Base-by-base conservation (phyloP, 2,888 invertebrate genomes). In the Acronicta psi region DNA sequence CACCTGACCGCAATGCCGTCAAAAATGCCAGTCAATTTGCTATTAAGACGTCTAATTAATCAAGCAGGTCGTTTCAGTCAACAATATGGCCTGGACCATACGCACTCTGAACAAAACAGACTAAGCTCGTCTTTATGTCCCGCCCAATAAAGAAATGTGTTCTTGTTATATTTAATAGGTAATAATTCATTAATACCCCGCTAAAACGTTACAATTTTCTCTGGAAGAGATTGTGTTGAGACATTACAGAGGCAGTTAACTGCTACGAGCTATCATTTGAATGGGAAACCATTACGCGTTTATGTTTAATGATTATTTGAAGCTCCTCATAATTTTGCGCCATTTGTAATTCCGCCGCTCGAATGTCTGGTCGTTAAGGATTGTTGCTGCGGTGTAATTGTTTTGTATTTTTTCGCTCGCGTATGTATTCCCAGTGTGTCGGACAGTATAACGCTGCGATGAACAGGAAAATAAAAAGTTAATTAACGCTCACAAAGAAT, bases 251-350 rank as follows among this genome's bases (percentile, higher is more conserved):
- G 86, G 88, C 86, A 87, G 85, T 92, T 91, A 91, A 91, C 88
- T 88, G 88, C 80, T 83, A 87, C 80, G 88, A 87, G 89, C 91
- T 83, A 91, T 92, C 90, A 90, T 88, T 89, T 84, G 84, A 87
- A 92, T 89, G 89, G 89, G 90, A 87, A 89, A 88, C 90, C 90
- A 88, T 92, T 92, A 88, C 84, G 84, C 87, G 88, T 91, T 93
- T 91, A 91, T 90, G 89, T 91, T 90, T 92, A 91, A 92, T 91
- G 90, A 88, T 92, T 90, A 90, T 92, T 92, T 90, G 87, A 89
- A 91, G 87, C 87, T 85, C 79, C 86, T 87, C 88, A 88, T 92
- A 91, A 92, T 90, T 89, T 88, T 86, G 81, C 79, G 80, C 84
- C 87, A 85, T 90, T 91, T 82, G 86, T 88, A 87, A 89, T 90